Evolutionary conservation across 2,113 vertebrate species (phyloP).

Genomic region (Heterotis niloticus): DNA sequence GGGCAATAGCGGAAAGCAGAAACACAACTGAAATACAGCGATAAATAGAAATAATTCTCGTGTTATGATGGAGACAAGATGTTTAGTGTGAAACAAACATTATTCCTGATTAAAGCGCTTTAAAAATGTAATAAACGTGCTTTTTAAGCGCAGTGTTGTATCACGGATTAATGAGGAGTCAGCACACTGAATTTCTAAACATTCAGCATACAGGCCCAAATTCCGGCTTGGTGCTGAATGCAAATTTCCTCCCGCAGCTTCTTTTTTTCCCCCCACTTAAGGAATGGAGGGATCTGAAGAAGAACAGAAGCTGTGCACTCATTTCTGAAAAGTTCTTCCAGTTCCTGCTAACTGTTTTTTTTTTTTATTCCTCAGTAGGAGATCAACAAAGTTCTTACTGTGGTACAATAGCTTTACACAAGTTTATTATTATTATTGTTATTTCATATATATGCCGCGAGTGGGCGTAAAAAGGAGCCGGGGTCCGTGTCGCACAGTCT

Average conservation of each 20-base stretch:
- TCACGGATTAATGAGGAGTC: slow-evolving; percentile 29
- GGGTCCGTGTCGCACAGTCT: slow-evolving; percentile 44
- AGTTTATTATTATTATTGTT: slow-evolving; percentile 47
- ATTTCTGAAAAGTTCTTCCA: slow-evolving; percentile 25
- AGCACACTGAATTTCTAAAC: slow-evolving; percentile 44
- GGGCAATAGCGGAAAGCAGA: not conserved
- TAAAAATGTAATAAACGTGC: not conserved
- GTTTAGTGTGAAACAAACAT: not conserved
- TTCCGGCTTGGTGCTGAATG: not conserved
- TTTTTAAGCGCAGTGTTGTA: too few species aligned
- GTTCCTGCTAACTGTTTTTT: slow-evolving; percentile 33
- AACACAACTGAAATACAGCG: not conserved
- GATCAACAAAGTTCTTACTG: slow-evolving; percentile 65
- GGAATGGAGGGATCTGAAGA: not conserved
- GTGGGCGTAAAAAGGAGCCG: slow-evolving; percentile 52
- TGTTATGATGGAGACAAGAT: not conserved
- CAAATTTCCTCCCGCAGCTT: too few species aligned
- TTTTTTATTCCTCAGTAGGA: slow-evolving; percentile 62
- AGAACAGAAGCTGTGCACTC: not conserved
- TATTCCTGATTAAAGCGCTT: not conserved
- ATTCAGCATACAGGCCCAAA: slow-evolving; percentile 42
- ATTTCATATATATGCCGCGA: slow-evolving; percentile 60
- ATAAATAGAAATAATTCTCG: not conserved
- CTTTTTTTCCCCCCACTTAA: too few species aligned
- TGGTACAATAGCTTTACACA: slow-evolving; percentile 40